Evolutionary conservation across 2,888 invertebrate genomes (phyloP).

Genomic region (Mythimna impura): DNA sequence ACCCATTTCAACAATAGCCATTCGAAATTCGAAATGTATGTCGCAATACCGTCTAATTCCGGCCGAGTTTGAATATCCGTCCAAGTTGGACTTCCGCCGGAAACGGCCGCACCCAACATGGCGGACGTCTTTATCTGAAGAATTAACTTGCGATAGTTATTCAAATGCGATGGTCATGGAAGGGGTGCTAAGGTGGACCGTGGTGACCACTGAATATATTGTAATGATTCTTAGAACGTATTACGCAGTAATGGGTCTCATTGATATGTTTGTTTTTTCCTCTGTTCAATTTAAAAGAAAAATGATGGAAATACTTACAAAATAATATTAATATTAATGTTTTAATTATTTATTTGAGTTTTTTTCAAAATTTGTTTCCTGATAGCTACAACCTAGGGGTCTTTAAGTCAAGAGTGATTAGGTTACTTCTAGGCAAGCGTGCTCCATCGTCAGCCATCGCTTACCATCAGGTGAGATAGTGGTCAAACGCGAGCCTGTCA

Average conservation of each 20-base stretch:
- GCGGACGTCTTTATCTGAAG: conserved; percentile 88
- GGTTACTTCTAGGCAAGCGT: no score
- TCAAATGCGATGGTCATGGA: conserved; percentile 81
- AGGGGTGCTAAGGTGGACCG: conserved; percentile 63
- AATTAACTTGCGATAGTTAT: conserved; percentile 88
- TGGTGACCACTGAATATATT: conserved; percentile 48
- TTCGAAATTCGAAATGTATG: conserved; percentile 90
- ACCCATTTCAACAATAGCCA: conserved; percentile 74
- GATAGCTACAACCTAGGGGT: no score
- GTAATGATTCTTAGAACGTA: conserved; percentile 27
- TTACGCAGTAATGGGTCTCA: neutral
- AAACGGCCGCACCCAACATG: conserved; percentile 86
- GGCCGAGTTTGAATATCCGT: conserved; percentile 89
- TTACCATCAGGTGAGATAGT: no score
- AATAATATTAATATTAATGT: no score
- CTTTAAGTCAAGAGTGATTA: no score
- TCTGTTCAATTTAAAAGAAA: no score
- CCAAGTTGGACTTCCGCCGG: conserved; percentile 89
- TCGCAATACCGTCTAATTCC: conserved; percentile 88
- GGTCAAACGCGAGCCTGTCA: no score
- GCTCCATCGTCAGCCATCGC: no score
- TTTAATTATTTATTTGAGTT: no score
- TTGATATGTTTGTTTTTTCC: no score
- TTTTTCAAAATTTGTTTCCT: no score
- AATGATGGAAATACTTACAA: no score